A percentile compares a stretch with the other conserved stretches of the same genome.
Evolutionary conservation across 1,140 invertebrate species (phyloP).

Genomic region (Platorchestia sp.): DNA sequence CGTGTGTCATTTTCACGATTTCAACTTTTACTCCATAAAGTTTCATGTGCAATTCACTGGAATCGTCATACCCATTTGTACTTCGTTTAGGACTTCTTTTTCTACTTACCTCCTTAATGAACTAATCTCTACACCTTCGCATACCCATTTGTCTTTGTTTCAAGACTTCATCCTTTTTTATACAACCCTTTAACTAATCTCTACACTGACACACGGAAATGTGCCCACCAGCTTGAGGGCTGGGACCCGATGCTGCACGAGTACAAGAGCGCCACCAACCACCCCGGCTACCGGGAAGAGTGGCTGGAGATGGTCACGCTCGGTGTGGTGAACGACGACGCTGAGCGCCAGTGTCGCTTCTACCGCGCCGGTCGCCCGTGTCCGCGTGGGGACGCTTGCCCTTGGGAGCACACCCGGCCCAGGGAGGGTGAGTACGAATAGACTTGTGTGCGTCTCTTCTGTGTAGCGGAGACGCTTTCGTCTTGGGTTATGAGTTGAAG

Average conservation of each 20-base stretch:
- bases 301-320: not conserved
- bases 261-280: not conserved
- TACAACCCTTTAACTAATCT: not conserved
- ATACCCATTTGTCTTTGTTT: not conserved
- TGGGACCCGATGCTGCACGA: not conserved
- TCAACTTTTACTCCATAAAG: too few species aligned
- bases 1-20: too few species aligned
- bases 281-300: not conserved
- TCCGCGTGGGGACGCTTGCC: not conserved
- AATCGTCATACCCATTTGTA: not conserved
- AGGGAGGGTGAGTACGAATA: not conserved
- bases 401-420: constrained; percentile 6
- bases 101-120: too few species aligned
- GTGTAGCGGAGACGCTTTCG: not conserved
- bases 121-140: too few species aligned
- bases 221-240: not conserved
- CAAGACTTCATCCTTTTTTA: not conserved
- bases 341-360: constrained; percentile 13
- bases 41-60: too few species aligned
- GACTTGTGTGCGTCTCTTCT: not conserved
- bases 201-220: not conserved
- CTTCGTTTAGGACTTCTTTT: not conserved
- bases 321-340: not conserved
- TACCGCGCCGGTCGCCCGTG: not conserved
- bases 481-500: not conserved